Conservation (phyloP, 2,888 invertebrate genomes). For the Pecten maximus region DNA sequence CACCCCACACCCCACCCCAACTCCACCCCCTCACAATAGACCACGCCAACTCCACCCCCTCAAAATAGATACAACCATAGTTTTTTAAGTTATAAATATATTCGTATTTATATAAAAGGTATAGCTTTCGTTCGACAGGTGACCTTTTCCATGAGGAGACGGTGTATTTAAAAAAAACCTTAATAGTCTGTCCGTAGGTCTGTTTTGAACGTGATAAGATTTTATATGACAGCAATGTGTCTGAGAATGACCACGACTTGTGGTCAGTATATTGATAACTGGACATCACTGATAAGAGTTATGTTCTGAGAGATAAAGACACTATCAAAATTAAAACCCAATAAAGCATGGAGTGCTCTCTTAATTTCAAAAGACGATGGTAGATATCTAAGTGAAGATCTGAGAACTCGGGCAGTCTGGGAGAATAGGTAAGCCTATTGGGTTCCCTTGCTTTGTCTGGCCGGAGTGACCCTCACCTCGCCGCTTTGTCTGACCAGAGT, state of each 20-base stretch:
- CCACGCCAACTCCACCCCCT: too few species aligned
- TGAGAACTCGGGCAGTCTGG: background rate
- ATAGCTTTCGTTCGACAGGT: background rate
- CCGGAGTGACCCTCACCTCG: background rate
- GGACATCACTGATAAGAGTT: slow-evolving; percentile 26
- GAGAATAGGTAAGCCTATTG: background rate
- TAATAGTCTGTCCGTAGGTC: too few species aligned
- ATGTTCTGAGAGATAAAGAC: background rate
- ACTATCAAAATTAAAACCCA: background rate
- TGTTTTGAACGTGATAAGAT: background rate
- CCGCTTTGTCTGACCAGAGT: background rate
- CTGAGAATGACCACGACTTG: slow-evolving; percentile 20
- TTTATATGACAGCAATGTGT: background rate
- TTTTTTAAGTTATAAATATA: background rate
- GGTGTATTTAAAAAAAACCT: background rate
- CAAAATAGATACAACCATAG: too few species aligned
- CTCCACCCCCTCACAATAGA: too few species aligned
- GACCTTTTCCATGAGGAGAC: background rate
- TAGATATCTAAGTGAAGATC: background rate
- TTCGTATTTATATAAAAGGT: background rate
- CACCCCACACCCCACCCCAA: too few species aligned
- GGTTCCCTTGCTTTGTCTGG: slow-evolving; percentile 4
- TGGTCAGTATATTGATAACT: slow-evolving; percentile 20
- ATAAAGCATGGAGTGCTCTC: background rate
- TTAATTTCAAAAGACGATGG: background rate